Evolutionary conservation across 2,797 vertebrate genomes (phyloP), one percentile per base, ranked within the genome.

Genomic region (Holocentrus rufus): DNA sequence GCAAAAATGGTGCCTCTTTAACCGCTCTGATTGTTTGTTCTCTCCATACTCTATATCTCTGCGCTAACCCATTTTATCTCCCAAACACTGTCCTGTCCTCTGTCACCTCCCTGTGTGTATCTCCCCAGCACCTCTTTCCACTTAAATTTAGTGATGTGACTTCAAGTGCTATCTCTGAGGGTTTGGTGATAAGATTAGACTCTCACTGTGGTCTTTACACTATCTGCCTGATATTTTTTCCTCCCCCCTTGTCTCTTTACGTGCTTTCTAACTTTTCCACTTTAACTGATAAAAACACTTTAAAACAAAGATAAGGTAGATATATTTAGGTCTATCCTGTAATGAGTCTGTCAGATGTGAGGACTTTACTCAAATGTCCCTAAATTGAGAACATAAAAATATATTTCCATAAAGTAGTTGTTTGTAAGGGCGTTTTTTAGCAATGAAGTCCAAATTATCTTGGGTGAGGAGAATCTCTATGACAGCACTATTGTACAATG

Each of bases 391-490:
- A 50, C 10, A 2, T 9, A 56, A 20, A 31, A 2, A 15, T 2
- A 44, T 65, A 47, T 60, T 46, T 62, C n/a, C 20, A 54, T 79
- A 14, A 64, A 31, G 18, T n/a, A 20, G 66, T 70, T 74, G 25
- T 76, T 75, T 47, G 6, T 69, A 17, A 39, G 31, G 34, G 54
- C 46, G 7, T 54, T 74, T 61, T 70, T 46, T 65, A 54, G 63
- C 53, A 55, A 55, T 63, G 50, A 85, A 71, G 75, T 81, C 81
- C 72, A 72, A 70, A 80, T 81, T 49, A 69, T 66, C 59, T 47
- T 17, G n/a, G 47, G 83, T 68, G 82, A 81, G 82, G 85, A 80
- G 80, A 91, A 90, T 90, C 65, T 54, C 25, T 74, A 74, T 76
- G 86, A 85, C 88, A 80, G 83, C 74, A 0, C 64, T 44, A 69